Evolutionary conservation across 2,113 vertebrate genomes (phyloP).

Genomic region (Myodes glareolus): DNA sequence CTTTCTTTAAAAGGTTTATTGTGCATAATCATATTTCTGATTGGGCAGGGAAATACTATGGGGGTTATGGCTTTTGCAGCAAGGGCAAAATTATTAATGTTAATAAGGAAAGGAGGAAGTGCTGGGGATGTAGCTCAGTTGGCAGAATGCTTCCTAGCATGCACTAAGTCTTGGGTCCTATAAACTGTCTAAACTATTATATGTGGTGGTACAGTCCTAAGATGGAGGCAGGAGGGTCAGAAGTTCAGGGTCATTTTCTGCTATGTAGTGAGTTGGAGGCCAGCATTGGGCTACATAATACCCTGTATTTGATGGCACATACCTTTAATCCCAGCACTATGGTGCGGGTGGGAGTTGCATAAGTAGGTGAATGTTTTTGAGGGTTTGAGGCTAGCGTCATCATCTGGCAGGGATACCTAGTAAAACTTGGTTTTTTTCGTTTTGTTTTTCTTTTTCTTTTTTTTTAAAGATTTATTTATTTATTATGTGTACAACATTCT

Average conservation of each 20-base stretch:
- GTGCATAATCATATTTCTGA: neutral
- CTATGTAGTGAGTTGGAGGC: neutral
- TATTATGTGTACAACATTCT: too few species aligned
- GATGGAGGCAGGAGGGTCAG: neutral
- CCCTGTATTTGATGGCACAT: neutral
- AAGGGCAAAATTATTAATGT: constrained; percentile 43
- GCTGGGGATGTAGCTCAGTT: neutral
- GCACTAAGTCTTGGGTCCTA: neutral
- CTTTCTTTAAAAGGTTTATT: neutral
- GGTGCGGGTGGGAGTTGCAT: neutral
- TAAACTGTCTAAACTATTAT: neutral
- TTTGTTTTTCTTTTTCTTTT: neutral
- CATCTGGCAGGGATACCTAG: neutral
- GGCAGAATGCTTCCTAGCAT: neutral
- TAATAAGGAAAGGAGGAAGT: constrained; percentile 36
- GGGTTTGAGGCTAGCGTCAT: neutral
- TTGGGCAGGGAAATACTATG: constrained; percentile 19
- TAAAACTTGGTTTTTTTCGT: neutral
- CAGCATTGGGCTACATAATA: neutral
- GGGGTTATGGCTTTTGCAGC: neutral
- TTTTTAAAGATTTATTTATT: too few species aligned
- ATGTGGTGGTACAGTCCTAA: neutral
- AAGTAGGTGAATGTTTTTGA: neutral
- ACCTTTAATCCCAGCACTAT: neutral
- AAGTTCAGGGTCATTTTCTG: neutral